Evolutionary conservation across 2,888 invertebrate species (phyloP), one percentile per base, ranked within the genome.

Genomic region (Zonitis immaculata): DNA sequence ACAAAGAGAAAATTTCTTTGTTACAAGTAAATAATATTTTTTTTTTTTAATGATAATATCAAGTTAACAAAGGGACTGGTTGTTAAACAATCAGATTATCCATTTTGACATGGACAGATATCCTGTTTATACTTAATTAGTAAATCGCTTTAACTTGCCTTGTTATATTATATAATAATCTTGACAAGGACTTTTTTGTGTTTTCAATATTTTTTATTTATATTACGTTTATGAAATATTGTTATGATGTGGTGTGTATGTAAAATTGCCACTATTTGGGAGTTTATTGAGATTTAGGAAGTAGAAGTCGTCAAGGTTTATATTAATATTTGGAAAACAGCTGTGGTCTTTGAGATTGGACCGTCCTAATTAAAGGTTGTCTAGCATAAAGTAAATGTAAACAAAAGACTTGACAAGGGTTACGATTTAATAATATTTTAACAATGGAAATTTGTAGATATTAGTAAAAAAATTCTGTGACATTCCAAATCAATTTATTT

Each of bases 261-360:
- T 39, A 20, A 11, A 39, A 18, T n/a, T 39, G 39, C 39, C 18
- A 20, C 39, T 39, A 39, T 11, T 39, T 20, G 11, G 20, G 20
- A 39, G 20, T 39, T 39, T 39, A 39, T 39, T 39, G 28, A 51
- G 59, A 57, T 61, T 59, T 57, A 56, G 49, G 39, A 39, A 50
- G 44, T 45, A 51, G 45, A 57, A 57, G 52, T 52, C 54, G 46
- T 59, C 51, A 49, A n/a, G 49, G 46, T 59, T 59, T 61, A 61
- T 63, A 60, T 60, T 63, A 61, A 63, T 63, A 61, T 63, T 16
- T 20, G 59, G 60, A 42, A n/a, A 63, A 56, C 61, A 60, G 63
- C 60, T 61, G 63, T 49, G 58, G 51, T 58, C 54, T 61, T 54
- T 57, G 54, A 53, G 50, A 56, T 39, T 53, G 49, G 54, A 60